Conservation (phyloP, 2,113 vertebrate species). For the Phylloscopus trochiloides region DNA sequence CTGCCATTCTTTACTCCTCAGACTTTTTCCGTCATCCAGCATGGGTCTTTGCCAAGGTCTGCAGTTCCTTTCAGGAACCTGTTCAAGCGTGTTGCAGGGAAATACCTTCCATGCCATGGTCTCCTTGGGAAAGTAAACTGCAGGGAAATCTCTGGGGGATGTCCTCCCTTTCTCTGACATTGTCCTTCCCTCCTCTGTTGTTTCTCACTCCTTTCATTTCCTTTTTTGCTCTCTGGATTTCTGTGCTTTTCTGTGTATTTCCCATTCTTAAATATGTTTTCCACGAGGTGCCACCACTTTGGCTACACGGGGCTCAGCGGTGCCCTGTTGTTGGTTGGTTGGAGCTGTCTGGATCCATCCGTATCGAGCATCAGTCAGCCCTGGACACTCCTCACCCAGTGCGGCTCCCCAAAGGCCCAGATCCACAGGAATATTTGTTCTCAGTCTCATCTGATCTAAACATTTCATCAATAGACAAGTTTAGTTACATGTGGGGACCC, state of each 20-base stretch:
- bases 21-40: not conserved
- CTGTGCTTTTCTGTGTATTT: not conserved
- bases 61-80: not conserved
- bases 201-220: not conserved
- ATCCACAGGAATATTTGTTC: not conserved
- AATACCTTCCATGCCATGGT: not conserved
- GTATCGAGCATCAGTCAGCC: rapidly evolving
- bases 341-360: not conserved
- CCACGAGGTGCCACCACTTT: rapidly evolving
- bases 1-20: not conserved
- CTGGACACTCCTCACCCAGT: rapidly evolving
- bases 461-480: not conserved
- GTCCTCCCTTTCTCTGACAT: not conserved
- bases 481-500: rapidly evolving
- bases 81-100: not conserved
- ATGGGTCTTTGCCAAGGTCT: not conserved
- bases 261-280: not conserved
- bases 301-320: not conserved
- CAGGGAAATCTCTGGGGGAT: not conserved
- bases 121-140: not conserved
- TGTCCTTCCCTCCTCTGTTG: not conserved
- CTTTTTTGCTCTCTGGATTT: not conserved
- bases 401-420: not conserved
- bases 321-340: rapidly evolving
- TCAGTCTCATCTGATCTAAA: not conserved